Conservation (phyloP, 2,888 invertebrate species). For the Pachydiplax longipennis region DNA sequence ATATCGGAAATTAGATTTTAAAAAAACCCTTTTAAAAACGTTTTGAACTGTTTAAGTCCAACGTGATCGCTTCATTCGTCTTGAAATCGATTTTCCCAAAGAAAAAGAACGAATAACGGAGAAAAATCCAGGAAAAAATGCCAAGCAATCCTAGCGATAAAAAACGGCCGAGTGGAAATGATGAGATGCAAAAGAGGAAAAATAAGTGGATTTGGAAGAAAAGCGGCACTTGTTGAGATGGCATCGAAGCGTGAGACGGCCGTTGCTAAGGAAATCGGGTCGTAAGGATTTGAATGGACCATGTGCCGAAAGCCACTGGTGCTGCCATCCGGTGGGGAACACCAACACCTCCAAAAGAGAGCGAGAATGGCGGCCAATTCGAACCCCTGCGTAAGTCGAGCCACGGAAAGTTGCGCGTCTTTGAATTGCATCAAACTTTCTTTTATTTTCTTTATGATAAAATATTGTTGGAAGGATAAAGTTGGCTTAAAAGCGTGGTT, state of each 20-base stretch:
- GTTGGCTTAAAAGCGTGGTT: no score
- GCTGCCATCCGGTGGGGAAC: conserved; percentile 19
- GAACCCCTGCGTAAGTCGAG: not conserved
- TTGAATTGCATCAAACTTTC: not conserved
- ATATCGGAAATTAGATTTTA: no score
- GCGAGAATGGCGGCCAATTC: not conserved
- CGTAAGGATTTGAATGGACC: not conserved
- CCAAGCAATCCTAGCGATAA: no score
- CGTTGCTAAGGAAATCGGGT: not conserved
- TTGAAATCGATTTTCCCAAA: no score
- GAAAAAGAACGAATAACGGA: no score
- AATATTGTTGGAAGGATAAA: no score
- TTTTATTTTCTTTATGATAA: no score
- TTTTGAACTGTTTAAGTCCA: no score
- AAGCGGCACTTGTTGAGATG: conserved; percentile 9
- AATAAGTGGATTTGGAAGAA: not conserved
- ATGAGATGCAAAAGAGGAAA: not conserved
- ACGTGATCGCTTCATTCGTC: no score
- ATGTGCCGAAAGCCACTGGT: not conserved
- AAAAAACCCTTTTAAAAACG: no score
- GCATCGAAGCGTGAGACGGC: not conserved
- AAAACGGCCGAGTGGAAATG: not conserved
- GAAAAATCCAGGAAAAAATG: no score
- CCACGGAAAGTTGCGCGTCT: not conserved
- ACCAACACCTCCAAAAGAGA: not conserved